Base-by-base conservation (phyloP, 2,113 vertebrate species). In the Catharus minimus region DNA sequence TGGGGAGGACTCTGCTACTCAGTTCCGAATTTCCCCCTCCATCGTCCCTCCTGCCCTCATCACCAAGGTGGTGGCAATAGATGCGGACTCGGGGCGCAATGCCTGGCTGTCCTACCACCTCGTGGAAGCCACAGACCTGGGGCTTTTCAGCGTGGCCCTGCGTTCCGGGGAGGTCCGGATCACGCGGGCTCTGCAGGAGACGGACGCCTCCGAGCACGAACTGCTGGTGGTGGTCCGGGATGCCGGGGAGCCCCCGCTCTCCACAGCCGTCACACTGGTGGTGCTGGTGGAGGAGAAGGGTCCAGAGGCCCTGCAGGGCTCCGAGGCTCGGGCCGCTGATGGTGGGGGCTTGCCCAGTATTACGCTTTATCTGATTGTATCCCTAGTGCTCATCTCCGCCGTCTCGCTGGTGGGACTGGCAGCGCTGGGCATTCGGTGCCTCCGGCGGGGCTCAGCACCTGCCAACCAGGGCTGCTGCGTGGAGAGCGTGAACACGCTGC, bases 331-430 rank as follows among this genome's bases (percentile, higher is more conserved):
- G 65, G 86, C 65, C 20, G 82, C 73, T 26, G 94, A 93, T 28
- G 93, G 69, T 91, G 95, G 88, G 83, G 97, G 98, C 78, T 96
- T 98, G 92, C 96, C 98, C 11, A 96, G 97, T 10, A 95, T 98
- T 49, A 98, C 98, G 1, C 92, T 99, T 65, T 99, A 98, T 82
- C 97, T 99, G 84, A 98, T 99, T 15, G 97, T 98, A 64, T 97
- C 98, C 58, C 86, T 99, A 30, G 98, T 98, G 67, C 98, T 98
- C 75, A 98, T 98, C 72, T 98, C 98, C 19, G 96, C 95, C 2
- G 97, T 99, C 78, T 98, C 97, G 1, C 97, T 97, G 85, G 95
- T 95, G 88, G 96, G 81, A 89, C 72, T 97, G 96, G 93, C 69
- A n/a, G 96, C 41, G 19, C 82, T 97, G 93, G 94, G 92, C 0